phyloP scores from a whole-genome alignment of 2,113 vertebrate genomes.

The Dendrocopos noguchii region DNA sequence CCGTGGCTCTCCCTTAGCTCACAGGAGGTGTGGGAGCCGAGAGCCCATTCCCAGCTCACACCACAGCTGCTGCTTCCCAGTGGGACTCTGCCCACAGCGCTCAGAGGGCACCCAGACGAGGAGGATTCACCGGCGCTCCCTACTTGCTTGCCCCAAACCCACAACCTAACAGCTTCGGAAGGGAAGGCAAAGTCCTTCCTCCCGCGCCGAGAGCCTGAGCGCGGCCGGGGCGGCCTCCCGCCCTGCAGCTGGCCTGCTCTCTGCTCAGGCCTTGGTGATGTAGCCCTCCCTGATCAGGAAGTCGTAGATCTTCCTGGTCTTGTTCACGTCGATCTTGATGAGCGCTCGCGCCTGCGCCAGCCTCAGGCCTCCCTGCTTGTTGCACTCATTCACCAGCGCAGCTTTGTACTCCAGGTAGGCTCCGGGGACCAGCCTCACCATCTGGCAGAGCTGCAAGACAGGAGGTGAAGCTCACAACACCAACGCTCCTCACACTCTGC shows the following conservation, averaged over 20 bases:
- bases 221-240: constrained; percentile 1
- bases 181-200: constrained; percentile 48
- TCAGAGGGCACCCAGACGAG: constrained; percentile 32
- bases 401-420: constrained; percentile 98
- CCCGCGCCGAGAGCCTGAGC: background rate
- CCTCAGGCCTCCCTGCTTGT: constrained; percentile 93
- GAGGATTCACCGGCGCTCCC: constrained; percentile 31
- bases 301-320: constrained; percentile 98
- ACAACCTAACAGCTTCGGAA: constrained; percentile 1
- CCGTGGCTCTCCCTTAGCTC: constrained; percentile 16
- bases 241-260: background rate
- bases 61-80: no score
- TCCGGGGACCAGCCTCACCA: constrained; percentile 96
- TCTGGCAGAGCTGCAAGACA: constrained; percentile 92
- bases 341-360: constrained; percentile 95
- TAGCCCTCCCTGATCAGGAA: constrained; percentile 96
- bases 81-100: constrained; percentile 13
- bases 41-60: constrained; percentile 28
- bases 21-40: constrained; percentile 47
- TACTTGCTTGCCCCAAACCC: background rate
- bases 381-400: constrained; percentile 93
- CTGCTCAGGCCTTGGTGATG: constrained; percentile 91
- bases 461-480: constrained; percentile 65
- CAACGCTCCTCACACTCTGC: constrained; percentile 11
- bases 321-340: constrained; percentile 99